Evolutionary conservation across 2,113 vertebrate genomes (phyloP), one percentile per base, ranked within the genome.

Genomic region (Oxyura jamaicensis): DNA sequence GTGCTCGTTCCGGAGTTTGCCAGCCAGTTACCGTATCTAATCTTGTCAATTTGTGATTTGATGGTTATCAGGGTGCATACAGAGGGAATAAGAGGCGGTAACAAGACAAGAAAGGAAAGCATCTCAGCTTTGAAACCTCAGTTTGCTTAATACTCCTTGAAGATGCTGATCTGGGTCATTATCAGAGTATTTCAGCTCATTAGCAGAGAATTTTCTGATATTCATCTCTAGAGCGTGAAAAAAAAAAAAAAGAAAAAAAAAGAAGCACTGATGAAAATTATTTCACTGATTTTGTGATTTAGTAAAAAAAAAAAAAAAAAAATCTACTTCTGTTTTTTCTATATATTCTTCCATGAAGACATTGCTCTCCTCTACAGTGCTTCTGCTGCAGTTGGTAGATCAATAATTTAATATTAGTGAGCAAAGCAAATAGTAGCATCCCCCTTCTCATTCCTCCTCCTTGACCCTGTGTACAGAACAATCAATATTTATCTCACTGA

Each of bases 361-460:
- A 12, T 39, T 87, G 46, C 36, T 82, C 5, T 91, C 26, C 41
- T 83, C 68, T 83, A 48, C 42, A 71, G 77, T 74, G 53, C 41
- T 86, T 83, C 88, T 78, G 65, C 60, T 79, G 39, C 69, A 13
- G 6, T 35, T 95, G 62, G 42, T 46, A 74, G 86, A 94, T 96
- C 76, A 33, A 91, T 96, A 93, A 93, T 88, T 93, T 92, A 88
- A 36, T 88, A 96, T 88, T 88, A 94, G 69, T 75, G 62, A 81
- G 68, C 56, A 73, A 93, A 63, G 65, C 41, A 91, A 88, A 72
- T 58, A 81, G 90, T 65, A 83, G 33, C 80, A 83, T 58, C 35
- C 26, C 52, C 92, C 50, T 88, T 80, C 67, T 90, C 56, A 65
- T 93, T 95, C 76, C 46, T 42, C 25, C 42, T 93, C 21, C 68